Percentiles rank a stretch among this genome's conserved stretches.
Conservation (phyloP, 2,113 vertebrate species). For the Astatotilapia flaviijosephi region DNA sequence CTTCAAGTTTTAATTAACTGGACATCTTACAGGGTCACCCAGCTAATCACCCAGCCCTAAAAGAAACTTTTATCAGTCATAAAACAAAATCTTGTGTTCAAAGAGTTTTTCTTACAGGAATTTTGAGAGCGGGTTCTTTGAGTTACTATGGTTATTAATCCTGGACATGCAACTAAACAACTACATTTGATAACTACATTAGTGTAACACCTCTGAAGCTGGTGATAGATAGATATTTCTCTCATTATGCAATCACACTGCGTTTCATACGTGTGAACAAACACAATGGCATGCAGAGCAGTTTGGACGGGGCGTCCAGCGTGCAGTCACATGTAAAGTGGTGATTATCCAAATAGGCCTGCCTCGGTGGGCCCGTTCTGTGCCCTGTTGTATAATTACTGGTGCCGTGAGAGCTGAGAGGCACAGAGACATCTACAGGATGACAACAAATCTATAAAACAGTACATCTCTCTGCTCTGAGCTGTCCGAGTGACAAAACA, state of each 20-base stretch:
- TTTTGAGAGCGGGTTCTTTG: neutral
- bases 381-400: neutral
- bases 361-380: neutral
- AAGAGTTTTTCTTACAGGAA: neutral
- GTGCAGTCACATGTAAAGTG: neutral
- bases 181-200: accelerated
- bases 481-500: constrained; percentile 4
- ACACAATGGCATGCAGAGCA: neutral
- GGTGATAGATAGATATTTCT: neutral
- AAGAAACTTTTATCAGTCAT: neutral
- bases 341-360: neutral
- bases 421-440: neutral
- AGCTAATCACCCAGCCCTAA: neutral
- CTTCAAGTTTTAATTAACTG: accelerated
- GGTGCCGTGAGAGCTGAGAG: neutral
- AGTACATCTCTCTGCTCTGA: neutral
- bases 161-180: neutral
- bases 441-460: constrained; percentile 1
- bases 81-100: neutral
- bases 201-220: neutral
- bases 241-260: neutral
- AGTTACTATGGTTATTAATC: neutral
- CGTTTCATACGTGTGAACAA: neutral
- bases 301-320: neutral
- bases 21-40: neutral